Percentiles rank a stretch among this genome's conserved stretches.
Conservation (phyloP, 2,888 invertebrate genomes). For the Dexiosoma caninum region DNA sequence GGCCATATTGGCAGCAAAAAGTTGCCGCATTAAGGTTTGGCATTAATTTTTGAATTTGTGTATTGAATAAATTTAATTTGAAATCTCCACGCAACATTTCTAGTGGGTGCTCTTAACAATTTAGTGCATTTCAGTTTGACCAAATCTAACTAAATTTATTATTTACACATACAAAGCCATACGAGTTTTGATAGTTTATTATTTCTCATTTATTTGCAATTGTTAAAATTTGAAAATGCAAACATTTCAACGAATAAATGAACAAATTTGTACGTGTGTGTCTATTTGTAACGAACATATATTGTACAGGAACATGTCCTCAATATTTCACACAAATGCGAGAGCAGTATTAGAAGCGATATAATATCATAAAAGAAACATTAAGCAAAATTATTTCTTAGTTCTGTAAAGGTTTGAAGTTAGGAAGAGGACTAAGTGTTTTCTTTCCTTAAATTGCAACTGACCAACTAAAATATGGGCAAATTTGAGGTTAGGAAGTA, state of each 20-base stretch:
- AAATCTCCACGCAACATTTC: not conserved
- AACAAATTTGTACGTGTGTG: slow-evolving; percentile 15
- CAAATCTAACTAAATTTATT: slow-evolving; percentile 18
- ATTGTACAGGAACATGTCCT: not conserved
- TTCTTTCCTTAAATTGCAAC: too few relatives aligned
- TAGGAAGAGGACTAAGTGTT: too few relatives aligned
- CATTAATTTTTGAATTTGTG: not conserved
- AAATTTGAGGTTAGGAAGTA: too few relatives aligned
- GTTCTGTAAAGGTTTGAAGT: too few relatives aligned
- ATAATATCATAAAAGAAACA: too few relatives aligned
- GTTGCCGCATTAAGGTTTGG: not conserved
- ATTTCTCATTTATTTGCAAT: slow-evolving; percentile 45
- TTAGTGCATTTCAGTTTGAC: not conserved
- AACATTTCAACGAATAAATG: slow-evolving; percentile 18
- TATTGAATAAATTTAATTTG: not conserved
- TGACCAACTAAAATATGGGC: too few relatives aligned
- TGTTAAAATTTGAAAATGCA: slow-evolving; percentile 8
- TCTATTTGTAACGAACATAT: not conserved
- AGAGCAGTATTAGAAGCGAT: too few relatives aligned
- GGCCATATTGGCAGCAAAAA: slow-evolving; percentile 3
- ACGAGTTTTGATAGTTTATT: slow-evolving; percentile 48
- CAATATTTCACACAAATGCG: not conserved
- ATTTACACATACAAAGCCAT: not conserved
- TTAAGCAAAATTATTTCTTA: too few relatives aligned
- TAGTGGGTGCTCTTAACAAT: not conserved